Evolutionary conservation across 64 coral and sea anemone species (phyloP), one percentile per base, ranked within the genome.

Genomic region (Stylophora pistillata): DNA sequence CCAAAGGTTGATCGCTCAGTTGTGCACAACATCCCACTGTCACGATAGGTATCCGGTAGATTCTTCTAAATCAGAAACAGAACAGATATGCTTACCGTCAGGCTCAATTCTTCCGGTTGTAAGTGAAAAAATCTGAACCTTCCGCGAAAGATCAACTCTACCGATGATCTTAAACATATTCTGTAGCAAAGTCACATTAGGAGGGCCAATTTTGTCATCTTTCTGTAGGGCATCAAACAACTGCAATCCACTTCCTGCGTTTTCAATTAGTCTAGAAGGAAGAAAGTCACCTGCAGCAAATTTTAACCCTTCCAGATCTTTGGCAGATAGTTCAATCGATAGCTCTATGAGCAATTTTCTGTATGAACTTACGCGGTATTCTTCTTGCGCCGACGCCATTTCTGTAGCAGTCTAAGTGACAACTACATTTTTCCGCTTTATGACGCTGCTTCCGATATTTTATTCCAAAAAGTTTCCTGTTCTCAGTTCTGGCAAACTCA

Each of bases 261-360:
- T 32, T 59, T 79, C 55, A 17, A 13, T 18, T 79, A 9, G 15
- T 32, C 77, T 12, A 6, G 55, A 28, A 7, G 77, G 77, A 79
- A 79, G 57, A 15, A 79, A 59, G 30, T 79, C 77, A 7, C 9
- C 4, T 1, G n/a, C 77, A 26, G 27, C 55, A 17, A 31, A 58
- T 59, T 32, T 58, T 32, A 79, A 30, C 55, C 4, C 32, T 16
- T 79, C 77, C 2, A 79, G 14, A 17, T 60, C 77, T 32, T 16
- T 18, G 0, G 13, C 12, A 0, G 77, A 58, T 29, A 79, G 54
- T 15, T 16, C 27, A 4, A 13, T 17, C 21, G 77, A 79, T 3
- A 79, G 30, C 14, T 79, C 77, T 10, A 59, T 26, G 28, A 79
- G 77, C 13, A 79, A 25, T 15, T 58, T 79, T 60, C 77, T 60